phyloP scores from a whole-genome alignment of 2,797 vertebrate genomes.

The Pterois miles region DNA sequence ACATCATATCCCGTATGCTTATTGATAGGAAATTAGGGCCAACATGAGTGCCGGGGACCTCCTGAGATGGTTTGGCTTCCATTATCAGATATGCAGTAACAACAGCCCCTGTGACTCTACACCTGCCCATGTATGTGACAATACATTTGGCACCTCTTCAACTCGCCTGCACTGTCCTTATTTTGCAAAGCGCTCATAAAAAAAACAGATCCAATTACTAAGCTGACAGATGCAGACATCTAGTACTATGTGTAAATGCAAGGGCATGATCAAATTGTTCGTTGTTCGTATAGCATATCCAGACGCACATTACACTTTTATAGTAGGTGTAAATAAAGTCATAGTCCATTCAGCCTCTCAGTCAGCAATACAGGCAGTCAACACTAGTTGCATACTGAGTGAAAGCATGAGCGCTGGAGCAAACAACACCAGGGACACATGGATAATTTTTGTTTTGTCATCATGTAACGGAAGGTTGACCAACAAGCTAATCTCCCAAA shows the following conservation, averaged over 20 bases:
- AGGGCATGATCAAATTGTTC: conserved; percentile 59
- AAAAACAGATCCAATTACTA: conserved; percentile 60
- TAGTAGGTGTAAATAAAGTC: conserved; percentile 64
- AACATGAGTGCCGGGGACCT: conserved; percentile 22
- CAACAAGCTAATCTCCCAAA: conserved; percentile 61
- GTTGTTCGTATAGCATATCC: conserved; percentile 55
- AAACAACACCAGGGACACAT: conserved; percentile 58
- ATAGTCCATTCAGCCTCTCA: conserved; percentile 38
- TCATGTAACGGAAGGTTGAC: conserved; percentile 55
- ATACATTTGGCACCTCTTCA: conserved; percentile 48
- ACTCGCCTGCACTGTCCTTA: conserved; percentile 42
- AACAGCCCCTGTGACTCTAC: conserved; percentile 25
- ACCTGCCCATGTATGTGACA: conserved; percentile 47
- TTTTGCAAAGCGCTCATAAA: conserved; percentile 59
- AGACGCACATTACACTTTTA: conserved; percentile 67
- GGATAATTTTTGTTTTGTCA: conserved; percentile 64
- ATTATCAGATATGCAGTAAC: conserved; percentile 40
- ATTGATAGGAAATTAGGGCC: conserved; percentile 22
- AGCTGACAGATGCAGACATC: conserved; percentile 65
- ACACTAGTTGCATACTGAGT: not conserved
- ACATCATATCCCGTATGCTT: not conserved
- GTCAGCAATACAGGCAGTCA: conserved; percentile 38
- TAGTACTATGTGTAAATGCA: conserved; percentile 60
- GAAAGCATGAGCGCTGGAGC: conserved; percentile 37
- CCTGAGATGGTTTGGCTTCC: conserved; percentile 35